Evolutionary conservation across 2,113 vertebrate genomes (phyloP).

Genomic region (Mormoops blainvillei): DNA sequence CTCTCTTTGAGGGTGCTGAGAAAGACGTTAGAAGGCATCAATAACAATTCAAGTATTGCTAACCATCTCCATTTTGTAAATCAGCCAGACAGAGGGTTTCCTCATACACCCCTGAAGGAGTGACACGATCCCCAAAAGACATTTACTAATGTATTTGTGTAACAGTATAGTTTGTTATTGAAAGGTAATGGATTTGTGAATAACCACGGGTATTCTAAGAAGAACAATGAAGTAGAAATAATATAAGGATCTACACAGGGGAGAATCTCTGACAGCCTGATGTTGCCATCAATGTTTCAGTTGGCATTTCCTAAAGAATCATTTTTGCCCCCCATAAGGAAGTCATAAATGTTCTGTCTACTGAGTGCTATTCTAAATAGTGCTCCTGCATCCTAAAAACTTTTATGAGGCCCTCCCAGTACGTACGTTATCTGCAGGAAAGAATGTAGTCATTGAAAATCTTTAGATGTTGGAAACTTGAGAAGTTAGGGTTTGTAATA

Average conservation of each 20-base stretch:
- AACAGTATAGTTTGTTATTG: conserved; percentile 57
- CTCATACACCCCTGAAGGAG: conserved; percentile 72
- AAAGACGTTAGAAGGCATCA: conserved; percentile 78
- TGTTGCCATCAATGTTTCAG: neutral
- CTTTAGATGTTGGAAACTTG: neutral
- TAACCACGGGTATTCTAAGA: conserved; percentile 20
- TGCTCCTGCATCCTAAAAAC: neutral
- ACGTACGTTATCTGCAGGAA: neutral
- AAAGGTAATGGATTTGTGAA: conserved; percentile 66
- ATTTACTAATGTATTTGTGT: conserved; percentile 57
- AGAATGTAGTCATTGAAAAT: neutral
- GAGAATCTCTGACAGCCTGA: neutral
- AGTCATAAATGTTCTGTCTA: neutral
- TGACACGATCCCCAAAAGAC: conserved; percentile 61
- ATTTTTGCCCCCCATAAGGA: neutral
- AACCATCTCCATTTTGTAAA: conserved; percentile 80
- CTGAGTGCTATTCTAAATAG: neutral
- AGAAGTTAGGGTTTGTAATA: neutral
- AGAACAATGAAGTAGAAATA: neutral
- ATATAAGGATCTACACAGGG: neutral
- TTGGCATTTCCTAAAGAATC: neutral
- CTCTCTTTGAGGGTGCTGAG: conserved; percentile 79
- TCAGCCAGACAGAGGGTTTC: conserved; percentile 73
- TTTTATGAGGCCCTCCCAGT: neutral
- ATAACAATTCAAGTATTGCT: conserved; percentile 78